These are phyloP conservation scores for Anser cygnoides DNA, from an alignment of 2,113 vertebrate genomes.

Conservation along the genomic window DNA sequence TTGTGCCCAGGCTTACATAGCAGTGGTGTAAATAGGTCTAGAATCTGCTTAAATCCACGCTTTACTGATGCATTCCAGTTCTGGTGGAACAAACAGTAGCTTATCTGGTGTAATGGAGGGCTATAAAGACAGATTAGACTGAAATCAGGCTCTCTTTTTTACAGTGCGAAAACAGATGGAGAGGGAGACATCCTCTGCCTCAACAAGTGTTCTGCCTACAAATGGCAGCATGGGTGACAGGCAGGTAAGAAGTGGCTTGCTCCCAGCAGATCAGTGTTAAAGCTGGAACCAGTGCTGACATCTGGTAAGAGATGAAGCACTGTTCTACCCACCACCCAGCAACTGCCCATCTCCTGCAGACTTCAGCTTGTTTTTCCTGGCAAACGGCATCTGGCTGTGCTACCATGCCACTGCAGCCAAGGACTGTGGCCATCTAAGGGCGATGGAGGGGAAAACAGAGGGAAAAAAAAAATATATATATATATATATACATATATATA, in stretches of 20 bases:
- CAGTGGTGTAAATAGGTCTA: neutral
- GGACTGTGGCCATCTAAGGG: accelerated
- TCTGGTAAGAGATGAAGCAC: neutral
- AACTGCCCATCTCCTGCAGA: neutral
- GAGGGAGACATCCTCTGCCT: neutral
- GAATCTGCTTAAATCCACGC: neutral
- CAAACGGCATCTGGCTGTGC: neutral
- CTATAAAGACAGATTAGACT: neutral
- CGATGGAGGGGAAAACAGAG: neutral
- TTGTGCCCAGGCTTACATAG: neutral
- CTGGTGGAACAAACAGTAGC: neutral
- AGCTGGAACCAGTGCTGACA: neutral
- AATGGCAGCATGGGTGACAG: neutral
- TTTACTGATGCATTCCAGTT: neutral
- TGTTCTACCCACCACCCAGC: accelerated
- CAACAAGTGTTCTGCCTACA: neutral
- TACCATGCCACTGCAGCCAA: accelerated
- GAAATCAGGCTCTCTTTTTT: neutral
- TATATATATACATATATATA: too few species aligned
- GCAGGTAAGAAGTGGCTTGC: neutral
- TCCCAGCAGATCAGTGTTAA: neutral
- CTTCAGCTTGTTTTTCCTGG: accelerated
- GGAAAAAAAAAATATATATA: neutral
- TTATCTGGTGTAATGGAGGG: neutral
- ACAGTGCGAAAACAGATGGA: neutral